phyloP scores from a whole-genome alignment of 1,140 invertebrate genomes.

The Oryctes rhinoceros region DNA sequence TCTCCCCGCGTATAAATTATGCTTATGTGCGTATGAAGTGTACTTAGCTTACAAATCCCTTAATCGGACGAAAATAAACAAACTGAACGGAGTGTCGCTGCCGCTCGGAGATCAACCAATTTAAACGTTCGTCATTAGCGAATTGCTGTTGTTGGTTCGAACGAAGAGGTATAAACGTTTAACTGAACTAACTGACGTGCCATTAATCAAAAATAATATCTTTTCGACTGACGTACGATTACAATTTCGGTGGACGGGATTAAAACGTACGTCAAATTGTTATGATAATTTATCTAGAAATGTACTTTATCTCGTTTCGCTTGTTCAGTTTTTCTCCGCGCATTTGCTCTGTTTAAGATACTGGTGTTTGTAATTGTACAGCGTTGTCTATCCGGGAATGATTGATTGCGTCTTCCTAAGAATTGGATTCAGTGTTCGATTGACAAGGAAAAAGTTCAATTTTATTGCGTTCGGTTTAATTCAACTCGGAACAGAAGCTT shows the following conservation, averaged over 20 bases:
- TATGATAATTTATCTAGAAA: constrained; percentile 19
- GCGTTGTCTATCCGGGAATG: neutral
- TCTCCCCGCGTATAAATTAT: neutral
- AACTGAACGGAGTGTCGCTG: neutral
- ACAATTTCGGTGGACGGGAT: neutral
- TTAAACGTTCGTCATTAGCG: neutral
- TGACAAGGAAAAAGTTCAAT: neutral
- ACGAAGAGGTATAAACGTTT: neutral
- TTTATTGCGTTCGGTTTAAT: no score
- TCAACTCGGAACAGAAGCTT: no score
- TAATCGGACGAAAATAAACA: constrained; percentile 10
- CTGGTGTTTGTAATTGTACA: neutral
- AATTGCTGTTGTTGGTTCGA: neutral
- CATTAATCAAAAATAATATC: constrained; percentile 11
- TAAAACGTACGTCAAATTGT: neutral
- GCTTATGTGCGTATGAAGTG: constrained; percentile 1
- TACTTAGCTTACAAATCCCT: constrained; percentile 5
- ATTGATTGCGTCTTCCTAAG: neutral
- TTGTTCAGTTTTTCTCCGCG: neutral
- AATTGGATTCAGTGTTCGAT: neutral
- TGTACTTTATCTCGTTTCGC: neutral
- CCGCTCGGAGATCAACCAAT: neutral
- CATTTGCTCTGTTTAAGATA: neutral
- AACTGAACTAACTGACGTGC: neutral
- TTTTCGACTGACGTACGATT: neutral